Conservation (phyloP, 2,113 vertebrate species). For the Onychostruthus taczanowskii region DNA sequence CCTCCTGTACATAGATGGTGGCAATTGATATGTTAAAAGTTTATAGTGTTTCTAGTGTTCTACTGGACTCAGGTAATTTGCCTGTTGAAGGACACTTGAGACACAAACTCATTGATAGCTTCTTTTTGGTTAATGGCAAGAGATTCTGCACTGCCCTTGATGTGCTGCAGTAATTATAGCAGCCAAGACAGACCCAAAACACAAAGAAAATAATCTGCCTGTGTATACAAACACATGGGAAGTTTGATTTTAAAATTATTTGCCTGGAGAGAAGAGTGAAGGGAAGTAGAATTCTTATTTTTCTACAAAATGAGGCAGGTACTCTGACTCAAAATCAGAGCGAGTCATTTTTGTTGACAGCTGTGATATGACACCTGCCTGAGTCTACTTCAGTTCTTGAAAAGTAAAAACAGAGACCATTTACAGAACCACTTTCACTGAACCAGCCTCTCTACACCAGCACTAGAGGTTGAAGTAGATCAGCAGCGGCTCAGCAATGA, state of each 20-base stretch:
- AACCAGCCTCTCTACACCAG: not conserved
- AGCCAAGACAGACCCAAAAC: not conserved
- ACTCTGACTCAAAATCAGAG: not conserved
- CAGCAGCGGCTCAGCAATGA: not conserved
- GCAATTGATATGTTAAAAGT: not conserved
- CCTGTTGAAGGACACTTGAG: not conserved
- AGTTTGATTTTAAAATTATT: not conserved
- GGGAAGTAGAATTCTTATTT: not conserved
- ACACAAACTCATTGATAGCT: not conserved
- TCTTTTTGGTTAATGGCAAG: not conserved
- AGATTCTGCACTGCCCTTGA: not conserved
- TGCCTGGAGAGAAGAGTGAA: not conserved
- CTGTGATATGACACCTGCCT: not conserved
- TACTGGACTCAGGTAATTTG: not conserved
- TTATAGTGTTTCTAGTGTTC: not conserved
- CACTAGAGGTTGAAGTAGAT: not conserved
- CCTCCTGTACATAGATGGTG: not conserved
- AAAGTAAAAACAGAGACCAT: not conserved
- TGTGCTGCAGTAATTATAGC: not conserved
- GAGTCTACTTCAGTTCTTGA: not conserved
- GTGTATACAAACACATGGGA: not conserved
- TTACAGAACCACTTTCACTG: not conserved
- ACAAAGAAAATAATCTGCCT: not conserved
- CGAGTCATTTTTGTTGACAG: slow-evolving; percentile 1
- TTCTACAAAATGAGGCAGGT: not conserved